Base-by-base conservation (phyloP, 2,797 vertebrate species). In the Bovichtus variegatus region DNA sequence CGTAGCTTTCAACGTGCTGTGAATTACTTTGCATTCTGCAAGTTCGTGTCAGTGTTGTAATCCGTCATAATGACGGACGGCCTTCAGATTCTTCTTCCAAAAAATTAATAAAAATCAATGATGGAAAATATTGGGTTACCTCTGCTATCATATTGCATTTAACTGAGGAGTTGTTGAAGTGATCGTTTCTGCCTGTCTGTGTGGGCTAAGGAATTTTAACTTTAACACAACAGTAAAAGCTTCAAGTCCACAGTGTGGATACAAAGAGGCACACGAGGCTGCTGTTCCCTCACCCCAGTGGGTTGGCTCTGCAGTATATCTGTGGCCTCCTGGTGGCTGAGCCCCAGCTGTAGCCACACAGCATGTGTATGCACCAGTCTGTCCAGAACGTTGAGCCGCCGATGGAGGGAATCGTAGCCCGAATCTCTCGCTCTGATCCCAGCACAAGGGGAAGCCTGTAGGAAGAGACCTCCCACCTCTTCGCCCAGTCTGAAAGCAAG, bases 401-500 rank as follows among this genome's bases (percentile, higher is more conserved):
- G 95, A 51, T 94, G 96, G 21, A 97, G 91, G 50, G 97, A 98
- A 83, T 98, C 97, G 12, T 98, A 99, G 76, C 97, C 97, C 1
- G 97, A 98, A 87, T 99, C 97, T 62, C 97, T 95, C 0, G 93
- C 94, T 10, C 71, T 74, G 41, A 94, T 94, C 38, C 88, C 85
- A 1, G 71, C 31, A 16, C 89, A 86, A 15, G 92, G 86, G 2
- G 68, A 90, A 11, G 76, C 94, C 82, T 96, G 96, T 3, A 95
- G 74, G 87, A 93, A 95, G 64, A 95, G 89, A 58, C 95, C 91
- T 18, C 92, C 96, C 88, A 97, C 95, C 76, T 97, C 95, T 78
- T 95, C 95, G 43, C 95, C 90, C 78, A 96, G 89, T 36, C 93
- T 92, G 74, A 34, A 73, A 69, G 60, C 10, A 58, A 50, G 4